Conservation (phyloP, 2,888 invertebrate species). For the Drosophila mayaguana region DNA sequence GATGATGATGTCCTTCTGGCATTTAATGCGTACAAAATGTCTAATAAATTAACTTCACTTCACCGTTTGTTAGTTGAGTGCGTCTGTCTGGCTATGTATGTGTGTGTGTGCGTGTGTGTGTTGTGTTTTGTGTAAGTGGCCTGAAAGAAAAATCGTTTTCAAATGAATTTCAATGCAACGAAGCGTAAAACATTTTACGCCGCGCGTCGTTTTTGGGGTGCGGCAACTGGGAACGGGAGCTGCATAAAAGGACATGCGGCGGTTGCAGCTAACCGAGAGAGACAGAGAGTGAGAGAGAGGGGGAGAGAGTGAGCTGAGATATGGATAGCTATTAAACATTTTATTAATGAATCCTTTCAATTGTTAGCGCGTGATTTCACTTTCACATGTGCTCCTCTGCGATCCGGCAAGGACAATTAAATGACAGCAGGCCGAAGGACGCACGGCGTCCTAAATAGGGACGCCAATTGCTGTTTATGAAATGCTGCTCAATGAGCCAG, state of each 20-base stretch:
- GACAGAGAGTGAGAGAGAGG: conserved; percentile 5
- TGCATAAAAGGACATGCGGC: conserved; percentile 77
- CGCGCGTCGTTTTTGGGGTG: conserved; percentile 53
- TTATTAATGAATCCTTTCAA: conserved; percentile 84
- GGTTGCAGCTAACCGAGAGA: conserved; percentile 60
- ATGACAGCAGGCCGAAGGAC: conserved; percentile 54
- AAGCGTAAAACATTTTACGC: conserved; percentile 84
- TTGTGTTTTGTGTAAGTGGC: conserved; percentile 78
- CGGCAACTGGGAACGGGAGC: conserved; percentile 54
- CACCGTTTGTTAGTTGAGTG: conserved; percentile 43
- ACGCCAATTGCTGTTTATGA: conserved; percentile 62
- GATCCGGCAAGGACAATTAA: conserved; percentile 76
- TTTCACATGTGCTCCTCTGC: conserved; percentile 58
- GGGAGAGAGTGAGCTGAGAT: conserved; percentile 22
- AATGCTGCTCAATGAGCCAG: conserved; percentile 70
- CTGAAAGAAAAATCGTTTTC: conserved; percentile 81
- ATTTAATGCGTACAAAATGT: conserved; percentile 80
- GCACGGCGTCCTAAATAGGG: conserved; percentile 42
- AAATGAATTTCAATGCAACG: conserved; percentile 85
- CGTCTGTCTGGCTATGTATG: conserved; percentile 28
- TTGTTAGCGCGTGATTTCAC: conserved; percentile 82
- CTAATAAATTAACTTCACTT: conserved; percentile 84
- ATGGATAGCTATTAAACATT: conserved; percentile 79
- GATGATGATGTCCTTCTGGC: conserved; percentile 80
- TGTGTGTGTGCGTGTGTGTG: conserved; percentile 33